Percentiles rank a stretch among this genome's conserved stretches.
These are phyloP conservation scores for Rhinichthys osculus DNA, from an alignment of 2,797 vertebrate genomes.

Conservation along the genomic window DNA sequence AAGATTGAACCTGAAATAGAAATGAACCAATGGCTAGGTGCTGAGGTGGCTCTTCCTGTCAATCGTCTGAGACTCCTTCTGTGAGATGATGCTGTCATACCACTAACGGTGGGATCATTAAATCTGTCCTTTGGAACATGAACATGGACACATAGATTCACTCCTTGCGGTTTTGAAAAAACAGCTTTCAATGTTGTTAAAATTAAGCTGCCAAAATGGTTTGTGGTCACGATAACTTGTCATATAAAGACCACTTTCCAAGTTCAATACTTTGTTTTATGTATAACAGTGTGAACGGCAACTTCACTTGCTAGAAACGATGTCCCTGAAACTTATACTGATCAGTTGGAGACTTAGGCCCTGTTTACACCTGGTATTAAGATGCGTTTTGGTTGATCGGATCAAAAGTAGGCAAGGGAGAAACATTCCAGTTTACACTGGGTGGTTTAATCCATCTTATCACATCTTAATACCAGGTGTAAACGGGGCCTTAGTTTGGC, in stretches of 20 bases:
- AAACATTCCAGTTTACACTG: background rate
- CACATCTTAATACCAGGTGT: background rate
- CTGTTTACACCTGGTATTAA: background rate
- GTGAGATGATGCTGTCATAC: conserved; percentile 10
- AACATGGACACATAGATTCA: background rate
- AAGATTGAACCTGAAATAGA: conserved; percentile 62
- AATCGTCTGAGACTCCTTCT: background rate
- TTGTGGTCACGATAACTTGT: background rate
- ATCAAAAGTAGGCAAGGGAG: background rate
- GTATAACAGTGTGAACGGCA: background rate
- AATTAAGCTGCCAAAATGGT: background rate
- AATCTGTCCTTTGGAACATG: background rate
- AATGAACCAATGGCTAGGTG: conserved; percentile 45
- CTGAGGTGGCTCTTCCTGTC: conserved; percentile 25
- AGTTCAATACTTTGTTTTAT: background rate
- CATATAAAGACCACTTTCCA: background rate
- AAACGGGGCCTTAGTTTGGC: background rate
- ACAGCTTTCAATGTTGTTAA: background rate
- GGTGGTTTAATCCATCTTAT: background rate
- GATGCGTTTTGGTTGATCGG: background rate
- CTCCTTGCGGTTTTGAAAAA: background rate
- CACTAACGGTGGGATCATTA: background rate
- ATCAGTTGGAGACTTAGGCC: background rate
- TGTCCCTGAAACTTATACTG: background rate
- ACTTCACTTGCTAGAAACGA: background rate